Evolutionary conservation across 2,797 vertebrate species (phyloP), one percentile per base, ranked within the genome.

Genomic region (Myotis vivesi): DNA sequence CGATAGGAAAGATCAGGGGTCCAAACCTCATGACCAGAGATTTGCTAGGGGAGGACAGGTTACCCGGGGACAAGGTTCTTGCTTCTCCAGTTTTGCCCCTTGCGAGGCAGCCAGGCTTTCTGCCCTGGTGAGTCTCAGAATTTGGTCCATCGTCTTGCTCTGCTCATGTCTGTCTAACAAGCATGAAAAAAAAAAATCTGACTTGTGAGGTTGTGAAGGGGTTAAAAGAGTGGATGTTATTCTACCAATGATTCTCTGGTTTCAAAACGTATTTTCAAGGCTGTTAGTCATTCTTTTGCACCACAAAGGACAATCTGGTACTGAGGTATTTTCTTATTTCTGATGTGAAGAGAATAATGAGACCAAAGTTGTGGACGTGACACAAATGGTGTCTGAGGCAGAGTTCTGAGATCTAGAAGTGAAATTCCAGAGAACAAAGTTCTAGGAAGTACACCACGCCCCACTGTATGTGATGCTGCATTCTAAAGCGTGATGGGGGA

Each of bases 231-330:
- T 46, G 22, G 16, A 86, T 36, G 13, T 81, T 81, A 51, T 80
- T 28, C 13, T 57, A 38, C 5, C 36, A 53, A 30, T 20, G 66
- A 69, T 59, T 66, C 44, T 88, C 73, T 91, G 62, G 30, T 51
- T 86, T 93, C 53, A 28, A 72, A 51, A 6, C 23, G 44, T 85
- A 33, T 53, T 33, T 81, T 57, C 36, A 81, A 82, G 55, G 16
- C 7, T 51, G n/a, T 75, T 75, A 10, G 41, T 89, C 80, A 57
- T 55, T 53, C 8, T 30, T 57, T 59, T 59, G 25, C 10, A 38
- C 6, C 30, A 80, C 22, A 20, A 38, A 76, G 55, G 41, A 22
- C 28, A 75, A 11, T 19, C 38, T 28, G 33, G 12, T 6, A 33
- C 38, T 41, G 30, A 36, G 3, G 71, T 15, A 36, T 5, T 69